These are phyloP conservation scores for Fistularia commersonii DNA, from an alignment of 2,797 vertebrate species.

Conservation along the genomic window DNA sequence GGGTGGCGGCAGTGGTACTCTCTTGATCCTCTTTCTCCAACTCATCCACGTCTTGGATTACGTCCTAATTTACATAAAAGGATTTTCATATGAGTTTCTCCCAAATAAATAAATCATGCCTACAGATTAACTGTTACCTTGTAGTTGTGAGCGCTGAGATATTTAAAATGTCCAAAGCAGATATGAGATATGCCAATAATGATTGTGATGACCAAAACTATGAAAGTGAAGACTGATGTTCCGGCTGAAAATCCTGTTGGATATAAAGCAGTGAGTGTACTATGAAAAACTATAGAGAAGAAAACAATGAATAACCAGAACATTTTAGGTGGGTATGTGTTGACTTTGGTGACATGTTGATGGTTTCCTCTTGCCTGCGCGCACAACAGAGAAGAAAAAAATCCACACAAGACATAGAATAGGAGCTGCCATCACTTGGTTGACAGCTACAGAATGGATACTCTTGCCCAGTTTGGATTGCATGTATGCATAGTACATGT, in stretches of 20 bases:
- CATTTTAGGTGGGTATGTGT: too few relatives aligned
- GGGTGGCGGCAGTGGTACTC: slow-evolving; percentile 50
- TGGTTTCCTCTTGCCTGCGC: slow-evolving; percentile 76
- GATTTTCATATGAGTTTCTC: neutral
- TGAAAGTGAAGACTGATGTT: slow-evolving; percentile 94
- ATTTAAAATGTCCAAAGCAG: slow-evolving; percentile 99
- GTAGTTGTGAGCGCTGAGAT: slow-evolving; percentile 99
- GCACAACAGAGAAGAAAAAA: slow-evolving; percentile 95
- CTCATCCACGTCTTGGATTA: slow-evolving; percentile 79
- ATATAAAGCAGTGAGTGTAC: neutral
- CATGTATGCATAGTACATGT: slow-evolving; percentile 97
- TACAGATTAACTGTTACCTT: slow-evolving; percentile 75
- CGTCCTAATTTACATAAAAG: slow-evolving; percentile 74
- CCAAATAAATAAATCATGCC: neutral
- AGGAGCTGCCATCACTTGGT: slow-evolving; percentile 97
- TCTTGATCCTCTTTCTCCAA: slow-evolving; percentile 78
- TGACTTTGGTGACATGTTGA: slow-evolving; percentile 14
- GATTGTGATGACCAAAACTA: slow-evolving; percentile 95
- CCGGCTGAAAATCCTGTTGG: slow-evolving; percentile 82
- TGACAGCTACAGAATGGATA: slow-evolving; percentile 96
- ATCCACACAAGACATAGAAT: slow-evolving; percentile 98
- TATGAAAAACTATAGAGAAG: neutral
- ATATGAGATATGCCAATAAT: slow-evolving; percentile 94
- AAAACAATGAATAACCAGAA: too few relatives aligned
- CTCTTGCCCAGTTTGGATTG: slow-evolving; percentile 98